Conservation (phyloP, 2,113 vertebrate genomes). For the Camelus bactrianus region DNA sequence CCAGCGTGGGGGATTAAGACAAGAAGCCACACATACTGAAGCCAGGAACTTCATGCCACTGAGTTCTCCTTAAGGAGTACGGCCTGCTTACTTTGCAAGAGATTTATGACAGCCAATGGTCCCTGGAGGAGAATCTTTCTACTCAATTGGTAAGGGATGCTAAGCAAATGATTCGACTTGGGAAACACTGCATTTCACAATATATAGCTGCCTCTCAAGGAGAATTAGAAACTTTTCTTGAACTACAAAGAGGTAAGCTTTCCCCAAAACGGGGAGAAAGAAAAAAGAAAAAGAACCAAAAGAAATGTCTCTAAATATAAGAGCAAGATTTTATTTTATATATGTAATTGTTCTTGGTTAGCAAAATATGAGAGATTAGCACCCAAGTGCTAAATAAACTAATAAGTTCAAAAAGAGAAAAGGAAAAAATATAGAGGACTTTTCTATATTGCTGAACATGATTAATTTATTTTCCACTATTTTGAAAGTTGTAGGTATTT, state of each 20-base stretch:
- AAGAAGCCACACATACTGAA: conserved; percentile 81
- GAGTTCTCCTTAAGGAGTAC: conserved; percentile 67
- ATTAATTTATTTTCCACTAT: neutral
- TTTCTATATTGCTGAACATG: neutral
- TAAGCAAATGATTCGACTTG: conserved; percentile 23
- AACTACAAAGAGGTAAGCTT: neutral
- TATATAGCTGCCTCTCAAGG: neutral
- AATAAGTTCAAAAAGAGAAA: neutral
- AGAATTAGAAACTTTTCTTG: neutral
- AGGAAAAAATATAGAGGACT: neutral
- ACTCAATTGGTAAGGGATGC: neutral
- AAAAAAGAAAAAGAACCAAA: neutral
- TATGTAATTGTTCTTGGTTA: neutral
- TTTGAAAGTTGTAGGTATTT: conserved; percentile 17
- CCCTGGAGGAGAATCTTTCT: conserved; percentile 13
- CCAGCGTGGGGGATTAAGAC: conserved; percentile 82
- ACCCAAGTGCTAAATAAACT: neutral
- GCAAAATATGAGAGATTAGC: conserved; percentile 16
- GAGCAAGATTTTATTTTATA: neutral
- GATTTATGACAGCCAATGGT: neutral
- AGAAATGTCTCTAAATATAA: neutral
- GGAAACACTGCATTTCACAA: neutral
- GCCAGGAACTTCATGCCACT: conserved; percentile 45
- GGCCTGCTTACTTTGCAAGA: conserved; percentile 67
- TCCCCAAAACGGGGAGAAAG: neutral